Conservation (phyloP, 1,140 invertebrate genomes). For the Lordiphosa clarofinis region DNA sequence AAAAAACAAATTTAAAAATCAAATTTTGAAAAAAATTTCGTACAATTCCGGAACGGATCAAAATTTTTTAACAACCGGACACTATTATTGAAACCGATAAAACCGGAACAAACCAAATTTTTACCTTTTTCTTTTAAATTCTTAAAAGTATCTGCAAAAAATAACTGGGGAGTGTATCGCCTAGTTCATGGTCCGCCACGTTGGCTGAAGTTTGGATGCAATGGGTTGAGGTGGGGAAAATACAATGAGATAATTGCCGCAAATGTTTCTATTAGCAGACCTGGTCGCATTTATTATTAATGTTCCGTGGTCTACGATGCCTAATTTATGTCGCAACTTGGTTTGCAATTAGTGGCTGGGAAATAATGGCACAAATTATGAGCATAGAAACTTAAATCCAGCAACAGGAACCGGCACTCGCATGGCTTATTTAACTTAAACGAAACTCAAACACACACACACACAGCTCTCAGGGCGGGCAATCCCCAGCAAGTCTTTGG, state of each 20-base stretch:
- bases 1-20: no score
- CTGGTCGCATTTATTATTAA: constrained; percentile 35
- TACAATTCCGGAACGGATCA: no score
- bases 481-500: constrained; percentile 56
- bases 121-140: no score
- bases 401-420: constrained; percentile 30
- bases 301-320: constrained; percentile 12
- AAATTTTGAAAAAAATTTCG: no score
- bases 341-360: constrained; percentile 42
- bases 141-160: no score
- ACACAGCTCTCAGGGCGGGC: constrained; percentile 7
- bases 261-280: constrained; percentile 50
- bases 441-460: constrained; percentile 62
- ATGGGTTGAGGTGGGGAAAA: no score
- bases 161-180: no score
- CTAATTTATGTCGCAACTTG: constrained; percentile 36
- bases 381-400: constrained; percentile 34
- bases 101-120: no score
- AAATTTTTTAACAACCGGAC: no score
- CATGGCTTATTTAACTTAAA: constrained; percentile 75
- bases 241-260: constrained; percentile 39
- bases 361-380: constrained; percentile 33
- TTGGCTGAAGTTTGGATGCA: no score
- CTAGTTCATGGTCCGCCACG: no score
- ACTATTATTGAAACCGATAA: no score